These are phyloP conservation scores for Cavia aperea DNA, from an alignment of 2,113 vertebrate species.

Conservation along the genomic window DNA sequence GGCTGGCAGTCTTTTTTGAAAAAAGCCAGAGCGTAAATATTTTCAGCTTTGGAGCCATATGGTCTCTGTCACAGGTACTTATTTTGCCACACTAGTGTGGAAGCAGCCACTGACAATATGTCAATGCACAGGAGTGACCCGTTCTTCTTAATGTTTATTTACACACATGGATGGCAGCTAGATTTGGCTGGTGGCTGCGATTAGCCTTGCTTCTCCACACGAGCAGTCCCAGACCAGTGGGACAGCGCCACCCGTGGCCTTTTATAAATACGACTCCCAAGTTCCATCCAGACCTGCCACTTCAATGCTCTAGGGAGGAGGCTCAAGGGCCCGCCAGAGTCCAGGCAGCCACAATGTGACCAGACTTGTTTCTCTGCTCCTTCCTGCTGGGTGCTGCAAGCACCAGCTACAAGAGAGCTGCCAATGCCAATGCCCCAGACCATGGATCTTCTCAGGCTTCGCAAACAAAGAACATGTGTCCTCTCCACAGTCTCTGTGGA, in stretches of 20 bases:
- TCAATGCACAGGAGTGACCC: background rate
- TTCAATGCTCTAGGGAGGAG: background rate
- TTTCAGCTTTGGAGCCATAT: background rate
- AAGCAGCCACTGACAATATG: background rate
- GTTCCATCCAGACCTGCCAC: background rate
- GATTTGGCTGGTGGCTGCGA: background rate
- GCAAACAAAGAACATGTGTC: background rate
- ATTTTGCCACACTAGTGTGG: background rate
- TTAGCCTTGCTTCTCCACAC: background rate
- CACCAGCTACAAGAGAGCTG: background rate
- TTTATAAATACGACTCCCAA: background rate
- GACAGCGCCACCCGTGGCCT: background rate
- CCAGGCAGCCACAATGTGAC: background rate
- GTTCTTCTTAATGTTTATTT: background rate
- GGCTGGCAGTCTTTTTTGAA: background rate
- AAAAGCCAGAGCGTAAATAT: background rate
- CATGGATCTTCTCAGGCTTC: background rate
- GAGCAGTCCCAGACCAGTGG: background rate
- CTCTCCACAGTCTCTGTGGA: background rate
- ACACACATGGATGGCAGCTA: background rate
- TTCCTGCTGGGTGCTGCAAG: background rate
- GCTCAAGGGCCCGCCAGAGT: background rate
- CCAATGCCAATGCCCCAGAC: background rate
- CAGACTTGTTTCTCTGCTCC: background rate
- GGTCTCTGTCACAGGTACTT: background rate